These are phyloP conservation scores for Scartelaos histophorus DNA, from an alignment of 2,113 vertebrate genomes.

Conservation along the genomic window DNA sequence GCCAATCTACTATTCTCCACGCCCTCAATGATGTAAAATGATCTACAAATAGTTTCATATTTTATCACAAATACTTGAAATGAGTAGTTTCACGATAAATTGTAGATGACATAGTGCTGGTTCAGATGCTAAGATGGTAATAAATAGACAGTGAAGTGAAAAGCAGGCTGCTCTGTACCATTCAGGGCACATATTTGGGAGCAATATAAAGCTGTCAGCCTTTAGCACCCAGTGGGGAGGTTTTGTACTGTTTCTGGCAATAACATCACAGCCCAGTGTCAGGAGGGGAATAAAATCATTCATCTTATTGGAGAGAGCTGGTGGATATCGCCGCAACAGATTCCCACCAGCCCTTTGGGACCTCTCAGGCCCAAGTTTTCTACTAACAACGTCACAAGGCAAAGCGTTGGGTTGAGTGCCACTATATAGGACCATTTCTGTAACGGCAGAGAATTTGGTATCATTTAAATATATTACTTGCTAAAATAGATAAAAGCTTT, in stretches of 20 bases:
- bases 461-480: too few species aligned
- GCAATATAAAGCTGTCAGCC: slow-evolving; percentile 27
- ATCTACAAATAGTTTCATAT: not conserved
- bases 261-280: slow-evolving; percentile 45
- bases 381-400: slow-evolving; percentile 20
- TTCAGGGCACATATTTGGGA: slow-evolving; percentile 11
- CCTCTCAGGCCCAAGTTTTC: not conserved
- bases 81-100: not conserved
- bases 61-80: not conserved
- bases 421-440: not conserved
- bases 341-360: slow-evolving; percentile 16
- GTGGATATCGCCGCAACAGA: slow-evolving; percentile 27
- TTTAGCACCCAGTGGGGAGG: slow-evolving; percentile 39
- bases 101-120: not conserved
- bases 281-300: slow-evolving; percentile 45
- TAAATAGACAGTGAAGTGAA: slow-evolving; percentile 16
- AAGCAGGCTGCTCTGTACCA: not conserved
- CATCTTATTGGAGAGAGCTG: slow-evolving; percentile 39
- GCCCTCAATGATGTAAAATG: not conserved
- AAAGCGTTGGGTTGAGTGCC: not conserved
- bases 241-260: slow-evolving; percentile 48
- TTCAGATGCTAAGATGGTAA: not conserved
- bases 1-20: not conserved
- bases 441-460: not conserved
- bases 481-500: too few species aligned